Conservation (phyloP, 2,888 invertebrate species). For the Ormia ochracea region DNA sequence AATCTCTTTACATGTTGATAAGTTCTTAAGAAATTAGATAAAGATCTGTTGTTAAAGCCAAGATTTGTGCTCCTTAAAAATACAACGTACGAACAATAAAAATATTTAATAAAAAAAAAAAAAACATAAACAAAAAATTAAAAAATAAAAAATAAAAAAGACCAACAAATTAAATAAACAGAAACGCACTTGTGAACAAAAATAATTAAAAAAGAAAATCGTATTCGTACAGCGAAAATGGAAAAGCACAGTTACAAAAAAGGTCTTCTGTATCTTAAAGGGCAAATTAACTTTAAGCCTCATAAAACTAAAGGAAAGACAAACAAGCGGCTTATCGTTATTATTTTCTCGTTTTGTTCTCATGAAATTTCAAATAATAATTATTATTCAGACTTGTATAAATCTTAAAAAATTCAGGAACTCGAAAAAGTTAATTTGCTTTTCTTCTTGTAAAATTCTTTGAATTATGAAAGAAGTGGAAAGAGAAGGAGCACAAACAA, state of each 20-base stretch:
- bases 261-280: constrained; percentile 12
- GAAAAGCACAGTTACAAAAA: constrained; percentile 1
- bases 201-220: background rate
- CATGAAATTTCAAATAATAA: background rate
- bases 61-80: background rate
- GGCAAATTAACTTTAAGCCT: constrained; percentile 10
- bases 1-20: constrained; percentile 2
- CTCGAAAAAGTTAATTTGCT: background rate
- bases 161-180: background rate
- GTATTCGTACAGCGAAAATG: background rate
- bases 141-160: too few species aligned
- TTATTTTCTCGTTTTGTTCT: too few species aligned
- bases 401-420: constrained; percentile 11
- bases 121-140: too few species aligned
- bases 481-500: background rate
- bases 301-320: constrained; percentile 18
- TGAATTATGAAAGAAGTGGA: constrained; percentile 3
- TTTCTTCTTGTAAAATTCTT: background rate
- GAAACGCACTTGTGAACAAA: background rate
- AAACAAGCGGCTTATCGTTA: background rate
- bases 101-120: too few species aligned
- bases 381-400: background rate
- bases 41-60: constrained; percentile 13
- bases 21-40: constrained; percentile 38
- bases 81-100: background rate